A percentile compares a stretch with the other conserved stretches of the same genome.
These are phyloP conservation scores for Protonemura montana DNA, from an alignment of 2,888 invertebrate genomes.

Conservation along the genomic window DNA sequence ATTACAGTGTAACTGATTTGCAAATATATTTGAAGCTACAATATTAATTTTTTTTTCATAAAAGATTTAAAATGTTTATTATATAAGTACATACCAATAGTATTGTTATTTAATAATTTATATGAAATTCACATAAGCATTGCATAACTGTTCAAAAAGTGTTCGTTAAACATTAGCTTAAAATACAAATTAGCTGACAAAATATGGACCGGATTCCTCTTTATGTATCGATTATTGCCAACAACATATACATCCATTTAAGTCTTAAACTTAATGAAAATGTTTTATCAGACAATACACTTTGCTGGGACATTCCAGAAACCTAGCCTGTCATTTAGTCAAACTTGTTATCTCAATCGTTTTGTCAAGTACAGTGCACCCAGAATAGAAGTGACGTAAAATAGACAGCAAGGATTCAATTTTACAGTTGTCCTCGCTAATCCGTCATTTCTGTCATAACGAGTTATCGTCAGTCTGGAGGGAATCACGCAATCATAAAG, in stretches of 20 bases:
- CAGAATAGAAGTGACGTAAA: neutral
- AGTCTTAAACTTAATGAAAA: neutral
- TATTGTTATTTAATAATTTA: neutral
- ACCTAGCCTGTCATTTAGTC: neutral
- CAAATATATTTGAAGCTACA: constrained; percentile 9
- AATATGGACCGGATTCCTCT: constrained; percentile 50
- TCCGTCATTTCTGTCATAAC: neutral
- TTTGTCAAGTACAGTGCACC: neutral
- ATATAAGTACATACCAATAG: neutral
- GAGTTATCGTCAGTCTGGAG: constrained; percentile 47
- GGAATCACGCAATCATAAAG: constrained; percentile 46
- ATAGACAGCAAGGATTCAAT: neutral
- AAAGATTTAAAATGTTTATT: constrained; percentile 15
- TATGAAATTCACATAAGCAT: constrained; percentile 27
- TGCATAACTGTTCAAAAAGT: constrained; percentile 28
- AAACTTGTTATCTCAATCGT: neutral
- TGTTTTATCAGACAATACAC: neutral
- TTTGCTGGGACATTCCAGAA: neutral
- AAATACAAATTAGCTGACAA: constrained; percentile 44
- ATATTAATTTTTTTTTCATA: neutral
- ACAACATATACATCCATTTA: constrained; percentile 49
- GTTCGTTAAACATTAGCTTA: constrained; percentile 18
- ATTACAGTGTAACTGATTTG: neutral
- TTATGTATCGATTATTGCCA: constrained; percentile 50
- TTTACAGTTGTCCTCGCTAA: neutral